Evolutionary conservation across 2,888 invertebrate genomes (phyloP).

Genomic region (Epirrita christyi): DNA sequence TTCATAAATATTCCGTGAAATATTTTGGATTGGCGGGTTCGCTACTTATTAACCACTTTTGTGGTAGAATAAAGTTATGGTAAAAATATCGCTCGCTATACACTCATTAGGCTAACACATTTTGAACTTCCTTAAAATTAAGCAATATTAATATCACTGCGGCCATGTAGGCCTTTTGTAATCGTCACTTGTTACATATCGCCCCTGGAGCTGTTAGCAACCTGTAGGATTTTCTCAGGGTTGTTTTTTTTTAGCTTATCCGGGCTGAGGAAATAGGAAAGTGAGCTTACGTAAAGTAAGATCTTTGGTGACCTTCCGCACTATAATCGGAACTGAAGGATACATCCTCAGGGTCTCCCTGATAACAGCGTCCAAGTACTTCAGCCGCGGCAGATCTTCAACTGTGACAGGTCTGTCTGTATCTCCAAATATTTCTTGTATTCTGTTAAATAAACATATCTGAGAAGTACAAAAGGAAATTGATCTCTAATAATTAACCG

Average conservation of each 20-base stretch:
- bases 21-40: too few species aligned
- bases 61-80: too few species aligned
- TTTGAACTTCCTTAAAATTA: too few species aligned
- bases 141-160: too few species aligned
- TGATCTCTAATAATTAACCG: not conserved
- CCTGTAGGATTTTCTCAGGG: too few species aligned
- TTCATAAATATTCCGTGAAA: too few species aligned
- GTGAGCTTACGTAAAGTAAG: constrained; percentile 38
- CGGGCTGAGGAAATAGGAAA: not conserved
- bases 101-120: too few species aligned
- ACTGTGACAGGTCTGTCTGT: constrained; percentile 36
- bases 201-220: not conserved
- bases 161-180: not conserved
- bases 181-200: too few species aligned
- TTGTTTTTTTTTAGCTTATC: not conserved
- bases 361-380: constrained; percentile 53
- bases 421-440: constrained; percentile 47
- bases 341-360: constrained; percentile 52
- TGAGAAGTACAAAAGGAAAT: not conserved
- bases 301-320: constrained; percentile 43
- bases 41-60: too few species aligned
- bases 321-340: constrained; percentile 49
- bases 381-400: constrained; percentile 43
- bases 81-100: too few species aligned
- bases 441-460: constrained; percentile 28